Percentiles rank a stretch among this genome's conserved stretches.
Evolutionary conservation across 2,113 vertebrate species (phyloP).

Genomic region (pig (Sus scrofa)): T2T-Sscrofa CM000824.6:52980001-52980500

Average conservation of each 20-base stretch:
- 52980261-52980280: not conserved
- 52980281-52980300: not conserved
- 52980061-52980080: not conserved
- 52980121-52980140: not conserved
- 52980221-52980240: not conserved
- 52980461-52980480: not conserved
- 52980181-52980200: not conserved
- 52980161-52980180: not conserved
- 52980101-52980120: not conserved
- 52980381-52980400: not conserved
- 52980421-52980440: not conserved
- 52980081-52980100: not conserved
- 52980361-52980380: not conserved
- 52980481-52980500: not conserved
- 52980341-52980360: not conserved
- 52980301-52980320: not conserved
- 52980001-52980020: not conserved
- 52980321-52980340: not conserved
- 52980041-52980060: not conserved
- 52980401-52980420: not conserved
- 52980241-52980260: not conserved
- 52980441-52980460: not conserved
- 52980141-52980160: not conserved
- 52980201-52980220: not conserved
- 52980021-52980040: not conserved